Evolutionary conservation across 2,888 invertebrate species (phyloP), one percentile per base, ranked within the genome.

Genomic region (Plagiodera versicolora): DNA sequence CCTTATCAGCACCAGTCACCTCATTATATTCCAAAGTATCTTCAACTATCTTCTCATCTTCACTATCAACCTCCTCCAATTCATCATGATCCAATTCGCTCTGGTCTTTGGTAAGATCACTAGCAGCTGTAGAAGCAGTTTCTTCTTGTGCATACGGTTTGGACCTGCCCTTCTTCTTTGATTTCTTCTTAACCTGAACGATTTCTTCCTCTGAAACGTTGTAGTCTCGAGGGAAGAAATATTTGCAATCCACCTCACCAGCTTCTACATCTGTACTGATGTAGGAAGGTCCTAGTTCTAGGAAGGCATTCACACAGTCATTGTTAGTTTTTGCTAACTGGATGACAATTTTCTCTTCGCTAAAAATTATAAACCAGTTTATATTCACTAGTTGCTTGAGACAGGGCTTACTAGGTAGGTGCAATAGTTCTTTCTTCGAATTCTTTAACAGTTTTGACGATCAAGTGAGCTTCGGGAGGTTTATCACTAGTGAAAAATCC

Each of bases 181-280:
- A 84, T 73, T 84, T 86, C 74, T 83, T 86, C 77, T 82, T 84
- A 32, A 79, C 76, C 66, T 83, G 82, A 19, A 68, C 72, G 56
- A 74, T 73, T 35, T 77, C 76, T 46, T 79, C 81, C 51, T 85
- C 84, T 0, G 82, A 83, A 47, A 80, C 83, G 66, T 84, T 85
- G 75, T 86, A 88, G 1, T 84, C 87, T 1, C 83, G 81, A 0
- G 90, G 90, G 78, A 92, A 92, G 82, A 90, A 89, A 58, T 83
- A 75, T 1, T 81, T 79, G 57, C 88, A 86, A 71, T 92, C 90
- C 50, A 81, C 80, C 24, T 81, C 82, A 0, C 91, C 91, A 30
- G 83, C 80, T 2, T 86, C 86, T 0, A 85, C 81, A 73, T 90
- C 88, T 6, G 83, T 83, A 72, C 90, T 89, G 19, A 89, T 85